These are phyloP conservation scores for Pilophorus perplexus DNA, from an alignment of 2,888 invertebrate genomes.

Conservation along the genomic window DNA sequence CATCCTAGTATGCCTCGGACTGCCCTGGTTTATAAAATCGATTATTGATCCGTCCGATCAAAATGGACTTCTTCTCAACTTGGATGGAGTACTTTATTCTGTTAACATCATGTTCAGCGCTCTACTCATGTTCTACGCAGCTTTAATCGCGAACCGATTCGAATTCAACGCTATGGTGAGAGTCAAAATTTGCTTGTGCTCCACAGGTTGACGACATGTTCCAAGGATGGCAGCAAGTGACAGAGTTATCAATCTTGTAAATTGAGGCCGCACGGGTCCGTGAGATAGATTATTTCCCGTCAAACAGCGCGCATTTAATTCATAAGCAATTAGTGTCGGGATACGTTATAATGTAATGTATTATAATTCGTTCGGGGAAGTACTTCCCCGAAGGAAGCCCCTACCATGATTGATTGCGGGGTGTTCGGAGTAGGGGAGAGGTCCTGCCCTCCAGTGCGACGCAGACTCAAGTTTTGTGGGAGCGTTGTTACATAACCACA, in stretches of 20 bases:
- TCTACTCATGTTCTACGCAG: slow-evolving; percentile 74
- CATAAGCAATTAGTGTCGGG: too few species aligned
- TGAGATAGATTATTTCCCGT: too few species aligned
- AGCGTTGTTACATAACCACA: background rate
- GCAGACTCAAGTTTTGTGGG: too few species aligned
- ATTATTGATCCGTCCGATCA: background rate
- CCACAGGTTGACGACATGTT: background rate
- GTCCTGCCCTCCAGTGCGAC: too few species aligned
- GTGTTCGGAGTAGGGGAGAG: too few species aligned
- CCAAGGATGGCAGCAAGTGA: background rate
- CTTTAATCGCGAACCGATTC: slow-evolving; percentile 82
- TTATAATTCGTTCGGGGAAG: too few species aligned
- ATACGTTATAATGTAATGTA: too few species aligned
- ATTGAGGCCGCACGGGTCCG: too few species aligned
- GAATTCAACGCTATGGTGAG: slow-evolving; percentile 74
- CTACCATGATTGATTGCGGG: too few species aligned
- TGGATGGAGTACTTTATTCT: slow-evolving; percentile 15
- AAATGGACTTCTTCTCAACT: background rate
- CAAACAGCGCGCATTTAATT: too few species aligned
- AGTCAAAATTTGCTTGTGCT: background rate
- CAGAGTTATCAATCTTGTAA: too few species aligned
- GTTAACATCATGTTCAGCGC: slow-evolving; percentile 21
- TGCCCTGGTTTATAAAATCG: slow-evolving; percentile 81
- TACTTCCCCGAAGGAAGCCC: too few species aligned
- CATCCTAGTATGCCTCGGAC: slow-evolving; percentile 76